Evolutionary conservation across 2,888 invertebrate genomes (phyloP), one percentile per base, ranked within the genome.

Genomic region (Sarcophaga subvicina): DNA sequence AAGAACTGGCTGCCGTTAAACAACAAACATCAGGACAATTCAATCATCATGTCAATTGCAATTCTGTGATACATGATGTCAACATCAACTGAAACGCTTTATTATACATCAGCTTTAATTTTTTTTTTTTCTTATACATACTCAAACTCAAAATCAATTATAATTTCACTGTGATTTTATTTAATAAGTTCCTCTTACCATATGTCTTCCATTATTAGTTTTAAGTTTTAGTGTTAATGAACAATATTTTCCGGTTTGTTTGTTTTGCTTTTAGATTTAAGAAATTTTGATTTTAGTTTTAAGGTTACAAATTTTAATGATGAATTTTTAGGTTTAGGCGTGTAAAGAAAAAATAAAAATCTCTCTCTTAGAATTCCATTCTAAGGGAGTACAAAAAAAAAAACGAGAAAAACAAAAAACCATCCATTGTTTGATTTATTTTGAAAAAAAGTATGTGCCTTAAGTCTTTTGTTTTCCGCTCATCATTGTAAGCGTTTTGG

Each of bases 151-250:
- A 37, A 37, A 2, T 37, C 37, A 37, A 37, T 37, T 37, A 37
- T 37, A 8, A 10, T 37, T 37, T 37, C 37, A 37, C 37, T 37
- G 37, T 37, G 37, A 37, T 37, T 37, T 37, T 37, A 37, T 37
- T 37, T 37, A 37, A 37, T 37, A 37, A 37, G 37, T 37, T 37
- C 8, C 8, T 2, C 37, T 2, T 37, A 37, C 72, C 70, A 37
- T 47, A 66, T 83, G 86, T 88, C 88, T 88, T 88, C 88, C 86
- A 82, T 77, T 79, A 77, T 63, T 72, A 83, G 60, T 17, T 64
- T 67, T 79, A 59, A 77, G 82, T 62, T 60, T 37, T 62, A 62
- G 45, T 2, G 10, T 37, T 66, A 79, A 78, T 4, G 66, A 64
- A 71, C 20, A 80, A 60, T 67, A 76, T 79, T 60, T 71, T 75